These are phyloP conservation scores for Clistopyga incitator DNA, from an alignment of 2,888 invertebrate genomes.

Conservation along the genomic window DNA sequence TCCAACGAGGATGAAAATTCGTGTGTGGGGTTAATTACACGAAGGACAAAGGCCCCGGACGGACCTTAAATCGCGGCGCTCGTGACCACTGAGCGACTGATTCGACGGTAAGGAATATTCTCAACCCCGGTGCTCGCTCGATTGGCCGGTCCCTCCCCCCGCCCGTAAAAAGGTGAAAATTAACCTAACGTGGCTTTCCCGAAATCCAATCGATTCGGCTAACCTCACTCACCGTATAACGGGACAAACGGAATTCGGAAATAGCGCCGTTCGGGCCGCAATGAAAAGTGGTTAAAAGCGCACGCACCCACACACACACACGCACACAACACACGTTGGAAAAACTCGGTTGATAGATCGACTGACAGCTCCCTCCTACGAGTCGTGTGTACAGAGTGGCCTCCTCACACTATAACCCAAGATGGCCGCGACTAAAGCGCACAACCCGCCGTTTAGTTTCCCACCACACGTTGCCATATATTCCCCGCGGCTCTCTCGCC, in stretches of 20 bases:
- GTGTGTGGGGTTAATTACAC: neutral
- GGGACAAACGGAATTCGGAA: conserved; percentile 16
- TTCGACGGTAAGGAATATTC: conserved; percentile 17
- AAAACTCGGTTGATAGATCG: conserved; percentile 48
- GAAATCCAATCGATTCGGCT: conserved; percentile 48
- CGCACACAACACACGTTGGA: conserved; percentile 49
- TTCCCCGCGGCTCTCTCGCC: conserved; percentile 37
- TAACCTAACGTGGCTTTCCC: conserved; percentile 25
- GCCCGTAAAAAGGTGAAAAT: neutral
- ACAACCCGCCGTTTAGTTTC: conserved; percentile 42
- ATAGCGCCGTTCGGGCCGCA: conserved; percentile 16
- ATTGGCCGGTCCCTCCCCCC: neutral
- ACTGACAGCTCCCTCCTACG: conserved; percentile 71
- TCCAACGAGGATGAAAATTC: neutral
- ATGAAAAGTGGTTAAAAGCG: conserved; percentile 45
- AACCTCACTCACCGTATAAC: conserved; percentile 2
- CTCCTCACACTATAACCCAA: conserved; percentile 62
- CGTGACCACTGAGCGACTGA: conserved; percentile 30
- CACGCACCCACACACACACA: too few species aligned
- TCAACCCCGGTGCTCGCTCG: conserved; percentile 32
- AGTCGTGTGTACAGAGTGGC: conserved; percentile 38
- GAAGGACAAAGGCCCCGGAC: conserved; percentile 18
- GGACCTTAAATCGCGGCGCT: neutral
- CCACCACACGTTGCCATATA: conserved; percentile 39
- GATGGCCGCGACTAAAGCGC: conserved; percentile 66